Percentiles rank a stretch among this genome's conserved stretches.
These are phyloP conservation scores for Orthonychiurus folsomi DNA, from an alignment of 2,888 invertebrate species.

Conservation along the genomic window DNA sequence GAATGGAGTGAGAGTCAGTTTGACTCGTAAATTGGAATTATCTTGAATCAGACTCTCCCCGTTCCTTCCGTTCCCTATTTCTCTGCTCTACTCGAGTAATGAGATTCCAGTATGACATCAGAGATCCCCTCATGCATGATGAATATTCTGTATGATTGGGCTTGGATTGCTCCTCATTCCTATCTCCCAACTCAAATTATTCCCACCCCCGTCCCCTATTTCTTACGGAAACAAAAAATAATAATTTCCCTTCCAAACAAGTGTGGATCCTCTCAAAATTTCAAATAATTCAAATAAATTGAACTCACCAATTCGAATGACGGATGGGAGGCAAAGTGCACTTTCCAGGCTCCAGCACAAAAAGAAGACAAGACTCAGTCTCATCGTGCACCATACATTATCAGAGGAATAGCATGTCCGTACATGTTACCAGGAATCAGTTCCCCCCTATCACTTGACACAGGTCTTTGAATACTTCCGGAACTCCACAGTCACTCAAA, in stretches of 20 bases:
- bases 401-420: not conserved
- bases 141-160: not conserved
- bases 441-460: too few species aligned
- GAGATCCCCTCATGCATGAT: not conserved
- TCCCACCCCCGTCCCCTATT: too few species aligned
- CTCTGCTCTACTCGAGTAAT: not conserved
- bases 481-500: too few species aligned
- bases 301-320: conserved; percentile 37
- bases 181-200: conserved; percentile 9
- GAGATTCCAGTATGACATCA: not conserved
- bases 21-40: conserved; percentile 17
- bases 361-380: not conserved
- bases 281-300: too few species aligned
- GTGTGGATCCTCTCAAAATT: too few species aligned
- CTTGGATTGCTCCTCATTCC: conserved; percentile 1
- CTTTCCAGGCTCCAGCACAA: conserved; percentile 27
- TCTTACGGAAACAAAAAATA: too few species aligned
- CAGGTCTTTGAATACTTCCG: too few species aligned
- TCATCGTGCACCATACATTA: conserved; percentile 1
- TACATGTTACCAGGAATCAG: not conserved
- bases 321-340: conserved; percentile 29
- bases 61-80: not conserved
- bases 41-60: conserved; percentile 5
- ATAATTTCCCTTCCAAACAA: too few species aligned
- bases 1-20: conserved; percentile 9